Base-by-base conservation (phyloP, 2,888 invertebrate genomes). In the Pachliopta kotzebuea region DNA sequence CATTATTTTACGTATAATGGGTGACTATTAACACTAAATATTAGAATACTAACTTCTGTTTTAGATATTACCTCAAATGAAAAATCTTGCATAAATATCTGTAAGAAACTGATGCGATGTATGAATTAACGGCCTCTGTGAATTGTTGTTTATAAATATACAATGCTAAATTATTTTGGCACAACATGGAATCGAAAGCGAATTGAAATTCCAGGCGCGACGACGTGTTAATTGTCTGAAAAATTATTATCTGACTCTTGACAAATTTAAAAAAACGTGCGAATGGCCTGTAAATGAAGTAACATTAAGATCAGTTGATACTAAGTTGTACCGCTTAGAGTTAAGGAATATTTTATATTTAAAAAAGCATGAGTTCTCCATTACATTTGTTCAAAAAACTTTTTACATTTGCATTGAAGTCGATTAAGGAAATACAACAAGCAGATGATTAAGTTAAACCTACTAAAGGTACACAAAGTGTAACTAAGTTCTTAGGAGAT, bases 1-100 rank as follows among this genome's bases (percentile, higher is more conserved):
- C 95, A 95, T 94, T 94, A 95, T 95, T 95, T 96, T 96, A 96
- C 95, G 96, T 95, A 96, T 95, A 94, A 95, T 94, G 94, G 62
- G 95, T 95, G 94, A 89, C 88, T 90, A 90, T 86, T 79, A 88
- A 88, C 80, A 84, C 88, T 90, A 90, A 85, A 76, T 82, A 82
- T 84, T 80, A 78, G 78, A 77, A 72, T 79, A 75, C 84, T 86
- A 87, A 83, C 81, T 81, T 82, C 88, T 89, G 86, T 82, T 87
- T 83, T 74, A 45, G 79, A 76, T 76, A 75, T 88, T 86, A 88
- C 86, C 85, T 7, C 88, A 88, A 86, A 76, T 75, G 77, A 74
- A 78, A 71, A 67, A 68, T 62, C 57, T 60, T 56, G 62, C 50
- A 60, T 50, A 57, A 58, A 29, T 4, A 53, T 31, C 45, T 61